A percentile compares a stretch with the other conserved stretches of the same genome.
These are phyloP conservation scores for cattle (Bos taurus) DNA, from an alignment of 2,113 vertebrate species.

Conservation along the genomic window DNA sequence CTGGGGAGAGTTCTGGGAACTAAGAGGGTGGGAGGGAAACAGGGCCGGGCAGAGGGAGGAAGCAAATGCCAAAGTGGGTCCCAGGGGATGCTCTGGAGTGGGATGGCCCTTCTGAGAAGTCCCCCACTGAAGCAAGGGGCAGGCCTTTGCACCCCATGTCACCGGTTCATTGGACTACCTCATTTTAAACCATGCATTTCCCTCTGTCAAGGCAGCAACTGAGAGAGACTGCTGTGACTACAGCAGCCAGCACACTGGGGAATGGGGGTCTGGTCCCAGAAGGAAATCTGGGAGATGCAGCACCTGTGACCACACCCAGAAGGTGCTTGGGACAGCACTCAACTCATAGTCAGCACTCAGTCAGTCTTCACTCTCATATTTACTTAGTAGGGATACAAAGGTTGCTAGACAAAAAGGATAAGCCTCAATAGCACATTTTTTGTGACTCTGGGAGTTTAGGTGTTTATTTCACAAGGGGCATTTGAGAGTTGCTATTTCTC, in stretches of 20 bases:
- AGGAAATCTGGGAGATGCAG: too few species aligned
- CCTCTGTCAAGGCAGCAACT: neutral
- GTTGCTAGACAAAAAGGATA: neutral
- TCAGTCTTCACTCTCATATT: neutral
- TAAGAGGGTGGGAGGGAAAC: neutral
- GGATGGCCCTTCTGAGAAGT: neutral
- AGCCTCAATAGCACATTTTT: neutral
- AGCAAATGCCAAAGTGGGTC: neutral
- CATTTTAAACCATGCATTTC: neutral
- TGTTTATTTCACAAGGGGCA: neutral
- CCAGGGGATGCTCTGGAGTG: neutral
- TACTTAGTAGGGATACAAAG: neutral
- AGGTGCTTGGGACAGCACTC: neutral
- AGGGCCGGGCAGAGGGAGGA: neutral
- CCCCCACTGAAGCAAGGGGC: neutral
- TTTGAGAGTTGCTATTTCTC: neutral
- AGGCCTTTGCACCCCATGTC: neutral
- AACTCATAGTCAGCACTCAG: neutral
- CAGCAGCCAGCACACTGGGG: neutral
- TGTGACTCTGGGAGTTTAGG: neutral
- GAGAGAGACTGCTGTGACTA: neutral
- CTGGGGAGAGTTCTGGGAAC: neutral
- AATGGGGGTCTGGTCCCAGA: neutral
- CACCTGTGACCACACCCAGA: accelerated
- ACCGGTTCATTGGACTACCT: accelerated